phyloP scores from a whole-genome alignment of 1,140 invertebrate genomes.

The Pollicipes pollicipes region DNA sequence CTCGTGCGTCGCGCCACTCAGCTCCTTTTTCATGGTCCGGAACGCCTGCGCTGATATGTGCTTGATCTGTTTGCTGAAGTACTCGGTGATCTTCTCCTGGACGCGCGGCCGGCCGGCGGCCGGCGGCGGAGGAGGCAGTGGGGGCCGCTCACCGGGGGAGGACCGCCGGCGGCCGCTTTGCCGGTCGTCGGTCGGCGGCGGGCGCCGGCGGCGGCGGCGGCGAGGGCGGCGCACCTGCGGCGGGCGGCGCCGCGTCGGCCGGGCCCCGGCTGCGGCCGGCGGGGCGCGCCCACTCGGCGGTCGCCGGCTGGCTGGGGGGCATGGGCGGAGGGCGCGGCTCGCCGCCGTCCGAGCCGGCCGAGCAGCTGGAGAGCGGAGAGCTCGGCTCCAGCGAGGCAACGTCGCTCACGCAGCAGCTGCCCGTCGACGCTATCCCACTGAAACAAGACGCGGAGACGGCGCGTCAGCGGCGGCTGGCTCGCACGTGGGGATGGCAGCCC shows the following conservation, averaged over 20 bases:
- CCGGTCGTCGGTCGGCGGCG: not conserved
- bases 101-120: too few relatives aligned
- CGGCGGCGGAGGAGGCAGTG: too few relatives aligned
- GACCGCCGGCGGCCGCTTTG: not conserved
- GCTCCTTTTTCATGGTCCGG: not conserved
- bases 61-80: conserved; percentile 60
- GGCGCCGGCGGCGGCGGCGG: too few relatives aligned
- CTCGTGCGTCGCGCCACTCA: not conserved
- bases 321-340: not conserved
- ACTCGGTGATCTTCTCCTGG: conserved; percentile 55
- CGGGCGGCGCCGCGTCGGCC: not conserved
- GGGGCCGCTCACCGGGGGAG: not conserved
- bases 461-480: too few relatives aligned
- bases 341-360: not conserved
- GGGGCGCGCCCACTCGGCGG: not conserved
- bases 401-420: not conserved
- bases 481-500: too few relatives aligned
- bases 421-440: not conserved
- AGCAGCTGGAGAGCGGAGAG: not conserved
- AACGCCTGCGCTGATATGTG: conserved; percentile 24
- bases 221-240: too few relatives aligned
- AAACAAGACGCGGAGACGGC: not conserved
- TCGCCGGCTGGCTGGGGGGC: not conserved
- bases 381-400: not conserved
- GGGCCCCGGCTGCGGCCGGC: not conserved